Conservation (phyloP, 2,113 vertebrate genomes). For the Percopsis transmontana region DNA sequence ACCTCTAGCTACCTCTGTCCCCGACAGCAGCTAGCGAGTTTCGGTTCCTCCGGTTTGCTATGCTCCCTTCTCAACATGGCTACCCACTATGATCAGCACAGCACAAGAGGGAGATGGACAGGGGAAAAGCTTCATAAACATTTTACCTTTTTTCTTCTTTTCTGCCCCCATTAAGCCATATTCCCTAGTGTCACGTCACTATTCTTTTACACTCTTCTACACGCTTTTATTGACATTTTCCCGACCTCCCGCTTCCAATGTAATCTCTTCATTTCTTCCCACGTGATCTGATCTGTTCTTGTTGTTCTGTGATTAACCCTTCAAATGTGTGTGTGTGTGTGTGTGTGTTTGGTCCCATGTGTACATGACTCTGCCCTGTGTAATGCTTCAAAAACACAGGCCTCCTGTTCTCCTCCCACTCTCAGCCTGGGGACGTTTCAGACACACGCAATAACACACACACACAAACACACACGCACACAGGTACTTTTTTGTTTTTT, state of each 20-base stretch:
- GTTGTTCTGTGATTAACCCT: conserved; percentile 42
- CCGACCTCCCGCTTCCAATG: too few species aligned
- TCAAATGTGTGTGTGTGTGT: conserved; percentile 14
- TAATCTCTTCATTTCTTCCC: conserved; percentile 34
- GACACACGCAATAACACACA: not conserved
- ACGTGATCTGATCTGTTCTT: conserved; percentile 28
- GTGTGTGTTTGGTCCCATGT: conserved; percentile 39
- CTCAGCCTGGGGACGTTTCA: conserved; percentile 52
- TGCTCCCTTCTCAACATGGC: too few species aligned
- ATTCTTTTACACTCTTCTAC: not conserved
- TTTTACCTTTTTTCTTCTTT: not conserved
- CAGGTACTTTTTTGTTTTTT: too few species aligned
- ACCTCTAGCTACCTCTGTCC: not conserved
- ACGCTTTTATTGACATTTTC: too few species aligned
- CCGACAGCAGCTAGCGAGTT: too few species aligned
- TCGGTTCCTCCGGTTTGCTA: too few species aligned
- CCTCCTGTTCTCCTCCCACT: conserved; percentile 57
- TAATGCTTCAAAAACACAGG: conserved; percentile 53
- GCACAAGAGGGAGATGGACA: not conserved
- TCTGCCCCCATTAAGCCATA: not conserved
- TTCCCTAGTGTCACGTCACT: not conserved
- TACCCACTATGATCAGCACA: not conserved
- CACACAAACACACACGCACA: conserved; percentile 17
- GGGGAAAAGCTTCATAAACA: not conserved
- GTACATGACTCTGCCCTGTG: conserved; percentile 31